Percentiles rank a stretch among this genome's conserved stretches.
Evolutionary conservation across 2,888 invertebrate species (phyloP).

Genomic region (Drosophila prostipennis): DNA sequence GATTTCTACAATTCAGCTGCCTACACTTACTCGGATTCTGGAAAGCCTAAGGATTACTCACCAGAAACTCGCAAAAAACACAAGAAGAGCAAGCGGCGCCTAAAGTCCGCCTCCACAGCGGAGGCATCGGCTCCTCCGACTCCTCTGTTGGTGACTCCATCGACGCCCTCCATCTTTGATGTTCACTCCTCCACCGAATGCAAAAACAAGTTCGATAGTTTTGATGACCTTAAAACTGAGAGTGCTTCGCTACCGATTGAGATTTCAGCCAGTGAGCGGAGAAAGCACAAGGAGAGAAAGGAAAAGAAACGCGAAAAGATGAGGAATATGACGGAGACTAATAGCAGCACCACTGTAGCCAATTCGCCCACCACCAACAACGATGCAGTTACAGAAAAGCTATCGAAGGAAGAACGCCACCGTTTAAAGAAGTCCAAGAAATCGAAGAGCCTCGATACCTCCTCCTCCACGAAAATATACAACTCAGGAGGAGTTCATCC

Average conservation of each 20-base stretch:
- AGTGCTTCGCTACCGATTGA: slow-evolving; percentile 25
- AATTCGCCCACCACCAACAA: background rate
- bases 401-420: slow-evolving; percentile 84
- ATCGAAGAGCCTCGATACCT: slow-evolving; percentile 79
- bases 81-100: slow-evolving; percentile 93
- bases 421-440: slow-evolving; percentile 86
- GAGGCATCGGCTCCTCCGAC: slow-evolving; percentile 2
- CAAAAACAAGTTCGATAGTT: slow-evolving; percentile 83
- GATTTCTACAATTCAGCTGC: slow-evolving; percentile 61
- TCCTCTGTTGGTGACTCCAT: slow-evolving; percentile 27
- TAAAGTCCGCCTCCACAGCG: slow-evolving; percentile 85
- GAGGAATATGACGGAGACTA: slow-evolving; percentile 63
- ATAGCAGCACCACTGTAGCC: background rate
- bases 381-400: slow-evolving; percentile 72
- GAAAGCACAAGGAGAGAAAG: slow-evolving; percentile 84
- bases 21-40: slow-evolving; percentile 44
- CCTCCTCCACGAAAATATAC: slow-evolving; percentile 55
- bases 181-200: slow-evolving; percentile 44
- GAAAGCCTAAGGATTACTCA: slow-evolving; percentile 80
- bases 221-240: slow-evolving; percentile 85
- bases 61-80: slow-evolving; percentile 90
- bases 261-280: slow-evolving; percentile 69
- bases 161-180: slow-evolving; percentile 56
- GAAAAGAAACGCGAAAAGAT: slow-evolving; percentile 83
- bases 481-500: slow-evolving; percentile 24